Evolutionary conservation across 2,888 invertebrate species (phyloP), one percentile per base, ranked within the genome.

Genomic region (Operophtera brumata): DNA sequence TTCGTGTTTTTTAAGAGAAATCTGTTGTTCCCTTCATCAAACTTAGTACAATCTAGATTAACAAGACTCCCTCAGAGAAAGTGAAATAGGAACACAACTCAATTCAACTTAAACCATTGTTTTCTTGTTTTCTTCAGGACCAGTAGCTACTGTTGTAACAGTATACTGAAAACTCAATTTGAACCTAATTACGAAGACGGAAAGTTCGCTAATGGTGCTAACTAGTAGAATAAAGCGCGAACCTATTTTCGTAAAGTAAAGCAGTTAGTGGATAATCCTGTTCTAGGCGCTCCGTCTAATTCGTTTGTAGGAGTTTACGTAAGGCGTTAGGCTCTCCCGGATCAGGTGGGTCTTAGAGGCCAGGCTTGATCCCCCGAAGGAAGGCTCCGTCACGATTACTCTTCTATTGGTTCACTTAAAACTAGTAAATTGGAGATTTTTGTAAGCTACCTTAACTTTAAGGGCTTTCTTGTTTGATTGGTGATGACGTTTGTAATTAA

Each of bases 251-350:
- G 65, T 66, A 58, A 65, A 69, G 69, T 73, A 73, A 74, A 74
- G 69, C 68, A 70, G 73, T 78, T 76, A 75, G 66, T 71, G 69
- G 74, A 73, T 80, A 77, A 79, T 80, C 77, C 77, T 58, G 66
- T 75, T 76, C 73, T 75, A 76, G 78, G 66, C 65, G 74, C 72
- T 69, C 65, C 69, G 55, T 75, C 74, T 81, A 80, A 81, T 80
- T 81, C 78, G 74, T 77, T 80, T 75, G 75, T 64, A 70, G 68
- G 76, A 78, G 73, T 80, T 80, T 75, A 70, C 71, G 67, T 57
- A 70, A 69, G 67, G 64, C 68, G 62, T 57, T 65, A 62, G 64
- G 72, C 71, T 72, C 67, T 60, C 58, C 51, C 60, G 75, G 78
- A 77, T 79, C 79, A 79, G 78, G 78, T 78, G 74, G 66, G 69